Evolutionary conservation across 2,797 vertebrate genomes (phyloP).

Genomic region (Martes flavigula): DNA sequence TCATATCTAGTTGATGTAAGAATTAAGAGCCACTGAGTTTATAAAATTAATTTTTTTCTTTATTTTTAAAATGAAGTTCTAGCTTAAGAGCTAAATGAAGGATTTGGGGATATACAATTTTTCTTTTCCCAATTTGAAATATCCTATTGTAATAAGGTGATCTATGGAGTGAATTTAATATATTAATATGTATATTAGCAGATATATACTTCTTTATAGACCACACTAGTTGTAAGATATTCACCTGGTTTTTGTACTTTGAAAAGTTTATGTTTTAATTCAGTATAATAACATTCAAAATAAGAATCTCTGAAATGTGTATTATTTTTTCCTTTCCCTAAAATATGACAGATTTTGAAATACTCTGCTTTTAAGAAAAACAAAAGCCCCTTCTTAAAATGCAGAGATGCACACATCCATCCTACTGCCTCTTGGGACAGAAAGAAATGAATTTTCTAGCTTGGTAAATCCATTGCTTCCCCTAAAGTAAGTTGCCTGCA

Average conservation of each 20-base stretch:
- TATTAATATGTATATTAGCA: not conserved
- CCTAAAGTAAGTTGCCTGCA: constrained; percentile 12
- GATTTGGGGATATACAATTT: not conserved
- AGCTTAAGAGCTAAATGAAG: constrained; percentile 14
- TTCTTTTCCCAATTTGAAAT: constrained; percentile 42
- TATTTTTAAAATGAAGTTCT: constrained; percentile 46
- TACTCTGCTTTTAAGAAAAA: constrained; percentile 34
- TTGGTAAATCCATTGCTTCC: constrained; percentile 23
- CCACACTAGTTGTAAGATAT: not conserved
- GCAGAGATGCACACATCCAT: not conserved
- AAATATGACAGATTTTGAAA: constrained; percentile 49
- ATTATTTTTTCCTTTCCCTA: constrained; percentile 9
- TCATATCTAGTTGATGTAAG: constrained; percentile 7
- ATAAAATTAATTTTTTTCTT: constrained; percentile 48
- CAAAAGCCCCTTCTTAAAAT: constrained; percentile 31
- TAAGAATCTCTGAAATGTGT: constrained; percentile 44
- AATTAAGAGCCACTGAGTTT: constrained; percentile 10
- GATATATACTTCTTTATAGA: not conserved
- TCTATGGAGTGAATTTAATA: not conserved
- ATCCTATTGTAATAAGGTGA: not conserved
- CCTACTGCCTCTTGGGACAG: constrained; percentile 64
- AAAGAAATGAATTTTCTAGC: constrained; percentile 54
- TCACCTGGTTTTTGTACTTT: not conserved
- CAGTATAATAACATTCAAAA: constrained; percentile 20
- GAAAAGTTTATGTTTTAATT: not conserved